Conservation (phyloP, 2,888 invertebrate species). For the Drosophila niveifrons region DNA sequence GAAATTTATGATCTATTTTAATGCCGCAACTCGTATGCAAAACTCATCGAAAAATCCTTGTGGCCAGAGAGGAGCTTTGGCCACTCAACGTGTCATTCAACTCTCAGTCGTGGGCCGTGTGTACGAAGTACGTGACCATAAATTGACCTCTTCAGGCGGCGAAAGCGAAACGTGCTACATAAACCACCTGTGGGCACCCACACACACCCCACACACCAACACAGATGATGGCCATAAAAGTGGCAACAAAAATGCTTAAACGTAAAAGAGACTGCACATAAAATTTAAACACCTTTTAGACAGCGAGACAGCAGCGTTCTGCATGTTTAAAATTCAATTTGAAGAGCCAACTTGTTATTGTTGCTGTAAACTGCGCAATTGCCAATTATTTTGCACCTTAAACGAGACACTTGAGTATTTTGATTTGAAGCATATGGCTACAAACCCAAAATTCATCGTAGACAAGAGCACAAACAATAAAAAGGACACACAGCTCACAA, state of each 20-base stretch:
- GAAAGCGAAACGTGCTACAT: constrained; percentile 35
- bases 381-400: constrained; percentile 69
- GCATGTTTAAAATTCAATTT: constrained; percentile 51
- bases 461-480: constrained; percentile 30
- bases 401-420: constrained; percentile 43
- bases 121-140: constrained; percentile 54
- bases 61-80: constrained; percentile 32
- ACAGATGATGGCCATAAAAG: constrained; percentile 53
- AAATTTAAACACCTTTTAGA: constrained; percentile 37
- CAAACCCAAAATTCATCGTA: constrained; percentile 6
- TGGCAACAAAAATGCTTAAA: constrained; percentile 24
- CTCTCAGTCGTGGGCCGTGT: constrained; percentile 15
- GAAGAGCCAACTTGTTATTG: constrained; percentile 14
- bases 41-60: constrained; percentile 8
- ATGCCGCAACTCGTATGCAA: constrained; percentile 24
- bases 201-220: not conserved
- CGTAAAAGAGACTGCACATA: constrained; percentile 29
- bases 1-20: constrained; percentile 28
- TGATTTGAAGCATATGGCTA: constrained; percentile 25
- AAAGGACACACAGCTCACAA: not conserved
- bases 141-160: constrained; percentile 62
- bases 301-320: not conserved
- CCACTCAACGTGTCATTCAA: constrained; percentile 61
- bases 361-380: constrained; percentile 59
- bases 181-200: constrained; percentile 66